Base-by-base conservation (phyloP, 2,113 vertebrate species). In the Symphodus melops region DNA sequence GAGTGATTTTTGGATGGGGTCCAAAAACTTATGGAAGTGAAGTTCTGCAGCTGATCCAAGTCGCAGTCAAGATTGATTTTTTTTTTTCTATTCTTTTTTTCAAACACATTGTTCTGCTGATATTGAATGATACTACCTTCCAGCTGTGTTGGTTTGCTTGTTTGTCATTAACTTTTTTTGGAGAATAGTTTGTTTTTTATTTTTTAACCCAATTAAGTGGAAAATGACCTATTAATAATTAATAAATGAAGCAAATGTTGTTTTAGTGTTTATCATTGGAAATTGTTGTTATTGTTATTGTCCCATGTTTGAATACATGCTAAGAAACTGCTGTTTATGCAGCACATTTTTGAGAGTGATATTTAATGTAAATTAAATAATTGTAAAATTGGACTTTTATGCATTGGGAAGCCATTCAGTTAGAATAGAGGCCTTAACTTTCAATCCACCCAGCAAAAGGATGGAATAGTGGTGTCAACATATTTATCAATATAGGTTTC, bases 1-100 rank as follows among this genome's bases (percentile, higher is more conserved):
- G 41, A 71, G 51, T 68, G 56, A 53, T 81, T 77, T 65, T 81
- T 77, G 78, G 57, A 70, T 10, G 19, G 28, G 19, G 3, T 79
- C 66, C 66, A 82, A 68, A 37, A 70, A 54, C 66, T 64, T 46
- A 33, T 64, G 79, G 61, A 67, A 64, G 71, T 33, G 42, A 37
- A 28, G 46, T 23, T 48, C 37, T 69, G 65, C 54, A 58, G 62
- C 61, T 66, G 42, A 70, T 77, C 65, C 69, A 65, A 65, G 49
- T 25, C 21, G 0, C 42, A n/a, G 1, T 23, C 46, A 10, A 20
- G 17, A 12, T 37, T 16, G 58, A 20, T 41, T 19, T 3, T 10
- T 2, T 33, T 16, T 5, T 16, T 46, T 72, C 12, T 17, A 44
- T 37, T 21, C 12, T 17, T 51, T 37, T 21, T 56, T 8, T 65